Base-by-base conservation (phyloP, 2,797 vertebrate species). In the Heliangelus exortis region DNA sequence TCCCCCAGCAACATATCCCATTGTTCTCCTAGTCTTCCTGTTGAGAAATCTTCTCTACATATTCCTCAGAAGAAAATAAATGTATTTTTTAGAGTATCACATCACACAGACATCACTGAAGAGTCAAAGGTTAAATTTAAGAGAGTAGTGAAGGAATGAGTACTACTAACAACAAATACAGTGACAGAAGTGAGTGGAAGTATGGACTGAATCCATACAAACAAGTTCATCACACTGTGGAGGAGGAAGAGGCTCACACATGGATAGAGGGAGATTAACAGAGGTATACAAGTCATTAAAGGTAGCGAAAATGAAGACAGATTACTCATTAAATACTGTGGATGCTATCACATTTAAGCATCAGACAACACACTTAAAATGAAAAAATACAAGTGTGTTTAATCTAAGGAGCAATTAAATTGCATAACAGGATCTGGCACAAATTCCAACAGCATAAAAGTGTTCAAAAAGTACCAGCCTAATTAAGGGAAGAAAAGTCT, bases 331-430 rank as follows among this genome's bases (percentile, higher is more conserved):
- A 90, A 76, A 54, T 73, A 61, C 43, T 82, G 51, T 33, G 74
- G 67, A 92, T 39, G 20, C 34, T 87, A 93, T 72, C 74, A 79
- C 0, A 1, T 62, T 76, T 82, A 89, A 93, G 54, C 51, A 96
- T 79, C 89, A 82, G 67, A 80, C 67, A 96, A 89, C 54, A 65
- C 12, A 84, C 43, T 61, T 85, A 29, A 80, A 93, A 81, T 54
- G 26, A 86, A 84, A 92, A 86, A 68, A 20, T 45, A 39, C 29
- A 87, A 84, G 50, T 23, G 72, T 31, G 95, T 88, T 84, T 62
- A n/a, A 90, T 61, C 26, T 91, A 68, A 77, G 47, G 45, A 68
- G 69, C 48, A 90, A 91, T 88, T 88, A 95, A 91, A 77, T 29
- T 81, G 80, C 9, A 0, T 50, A 95, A 95, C 15, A 78, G 51